Evolutionary conservation across 2,888 invertebrate species (phyloP).

Genomic region (Xanthorhoe spadicearia): DNA sequence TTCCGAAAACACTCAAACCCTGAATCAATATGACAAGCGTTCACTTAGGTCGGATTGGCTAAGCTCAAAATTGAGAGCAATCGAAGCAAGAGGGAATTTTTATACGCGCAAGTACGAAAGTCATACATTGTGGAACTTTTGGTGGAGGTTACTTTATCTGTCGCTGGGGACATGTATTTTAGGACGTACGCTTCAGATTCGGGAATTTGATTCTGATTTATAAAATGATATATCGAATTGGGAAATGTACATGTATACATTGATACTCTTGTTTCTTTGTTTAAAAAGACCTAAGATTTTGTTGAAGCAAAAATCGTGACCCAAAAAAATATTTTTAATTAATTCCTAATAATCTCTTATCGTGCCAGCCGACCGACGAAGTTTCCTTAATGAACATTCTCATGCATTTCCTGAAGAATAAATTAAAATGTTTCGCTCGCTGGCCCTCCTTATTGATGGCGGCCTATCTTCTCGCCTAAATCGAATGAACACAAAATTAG

Average conservation of each 20-base stretch:
- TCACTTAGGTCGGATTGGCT: slow-evolving; percentile 72
- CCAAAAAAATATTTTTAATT: slow-evolving; percentile 18
- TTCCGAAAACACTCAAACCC: slow-evolving; percentile 73
- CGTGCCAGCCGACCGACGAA: slow-evolving; percentile 35
- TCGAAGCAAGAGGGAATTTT: slow-evolving; percentile 42
- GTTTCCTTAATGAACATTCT: slow-evolving; percentile 44
- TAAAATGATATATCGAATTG: slow-evolving; percentile 21
- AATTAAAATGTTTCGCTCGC: slow-evolving; percentile 44
- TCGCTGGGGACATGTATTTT: slow-evolving; percentile 29
- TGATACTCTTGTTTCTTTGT: background rate
- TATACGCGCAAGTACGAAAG: slow-evolving; percentile 33
- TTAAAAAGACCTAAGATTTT: background rate
- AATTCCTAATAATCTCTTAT: slow-evolving; percentile 35
- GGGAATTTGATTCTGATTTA: slow-evolving; percentile 25
- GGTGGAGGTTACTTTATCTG: slow-evolving; percentile 35
- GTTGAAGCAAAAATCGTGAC: background rate
- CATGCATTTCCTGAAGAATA: slow-evolving; percentile 45
- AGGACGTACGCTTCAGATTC: slow-evolving; percentile 25
- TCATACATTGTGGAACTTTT: slow-evolving; percentile 37
- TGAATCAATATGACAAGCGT: slow-evolving; percentile 76
- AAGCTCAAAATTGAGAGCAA: slow-evolving; percentile 60
- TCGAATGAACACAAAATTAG: slow-evolving; percentile 84
- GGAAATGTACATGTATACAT: slow-evolving; percentile 5
- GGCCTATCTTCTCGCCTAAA: slow-evolving; percentile 70
- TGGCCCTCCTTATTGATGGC: slow-evolving; percentile 45